These are phyloP conservation scores for Hedya salicella DNA, from an alignment of 2,888 invertebrate species.

Conservation along the genomic window DNA sequence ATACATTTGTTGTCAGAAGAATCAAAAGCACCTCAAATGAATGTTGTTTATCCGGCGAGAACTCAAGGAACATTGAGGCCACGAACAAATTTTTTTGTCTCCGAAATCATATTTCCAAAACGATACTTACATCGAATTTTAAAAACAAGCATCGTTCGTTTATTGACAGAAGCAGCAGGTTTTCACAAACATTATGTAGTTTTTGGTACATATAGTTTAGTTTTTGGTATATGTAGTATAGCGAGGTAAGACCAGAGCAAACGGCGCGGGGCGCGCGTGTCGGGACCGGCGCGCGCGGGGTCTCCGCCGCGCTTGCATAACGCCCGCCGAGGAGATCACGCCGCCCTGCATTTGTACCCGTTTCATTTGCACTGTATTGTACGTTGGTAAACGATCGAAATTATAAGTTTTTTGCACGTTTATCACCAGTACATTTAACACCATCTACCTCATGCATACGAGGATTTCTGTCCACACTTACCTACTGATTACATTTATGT, in stretches of 20 bases:
- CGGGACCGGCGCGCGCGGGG: conserved; percentile 71
- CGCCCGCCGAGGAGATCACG: conserved; percentile 15
- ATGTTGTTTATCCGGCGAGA: no score
- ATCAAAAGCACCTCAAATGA: no score
- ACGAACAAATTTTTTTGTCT: no score
- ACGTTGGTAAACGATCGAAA: conserved; percentile 8
- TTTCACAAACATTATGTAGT: conserved; percentile 46
- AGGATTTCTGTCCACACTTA: no score
- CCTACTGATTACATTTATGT: no score
- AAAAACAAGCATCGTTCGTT: conserved; percentile 5
- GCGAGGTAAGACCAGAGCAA: conserved; percentile 44
- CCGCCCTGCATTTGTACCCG: conserved; percentile 13
- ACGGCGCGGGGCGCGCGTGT: conserved; percentile 58
- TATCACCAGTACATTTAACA: no score
- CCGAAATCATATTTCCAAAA: no score
- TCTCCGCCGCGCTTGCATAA: conserved; percentile 64
- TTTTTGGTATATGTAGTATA: no score
- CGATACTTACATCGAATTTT: conserved; percentile 3
- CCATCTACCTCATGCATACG: no score
- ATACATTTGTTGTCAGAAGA: no score
- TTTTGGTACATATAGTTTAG: no score
- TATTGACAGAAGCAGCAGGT: conserved; percentile 30
- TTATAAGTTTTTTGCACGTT: conserved; percentile 14
- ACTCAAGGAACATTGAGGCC: no score
- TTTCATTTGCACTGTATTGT: conserved; percentile 19